Evolutionary conservation across 1,140 invertebrate genomes (phyloP), one percentile per base, ranked within the genome.

Genomic region (Tribolium madens): DNA sequence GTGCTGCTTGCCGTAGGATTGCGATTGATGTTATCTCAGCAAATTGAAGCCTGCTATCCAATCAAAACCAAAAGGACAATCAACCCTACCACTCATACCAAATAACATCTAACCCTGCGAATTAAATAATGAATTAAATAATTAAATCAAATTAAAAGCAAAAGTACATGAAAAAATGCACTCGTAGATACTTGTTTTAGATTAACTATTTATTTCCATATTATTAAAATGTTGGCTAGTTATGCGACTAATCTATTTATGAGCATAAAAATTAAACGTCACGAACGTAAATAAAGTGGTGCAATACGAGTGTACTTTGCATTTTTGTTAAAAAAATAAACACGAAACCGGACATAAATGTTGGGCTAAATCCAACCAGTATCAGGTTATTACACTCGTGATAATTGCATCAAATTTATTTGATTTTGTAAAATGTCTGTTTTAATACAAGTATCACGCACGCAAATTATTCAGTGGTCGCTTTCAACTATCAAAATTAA

Each of bases 51-150:
- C 21, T 14, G 57, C 57, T 36, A 64, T 64, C 36, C 57, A 64
- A 64, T 64, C 57, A 31, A 33, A 64, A 64, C 52, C 26, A 64
- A 64, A 64, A 64, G 57, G 26, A 64, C 57, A 64, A 64, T 64
- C 57, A 26, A 15, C 18, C 7, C 15, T 26, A 7, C 53, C 17
- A n/a, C n/a, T n/a, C n/a, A n/a, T n/a, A n/a, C n/a, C n/a, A n/a
- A n/a, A n/a, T n/a, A n/a, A n/a, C n/a, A n/a, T n/a, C n/a, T n/a
- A 26, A 26, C 21, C 0, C 21, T 26, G 21, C 21, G 6, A 26
- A 4, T 26, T 26, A 26, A 26, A 26, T 7, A n/a, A n/a, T 18
- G 26, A 60, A 3, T 50, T 14, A 1, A 50, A 2, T 7, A 42
- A 7, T 14, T 0, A 50, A 50, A 10, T 50, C 13, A 42, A 42